Evolutionary conservation across 2,888 invertebrate species (phyloP), one percentile per base, ranked within the genome.

Genomic region (Scaptomyza cyrtandrae): DNA sequence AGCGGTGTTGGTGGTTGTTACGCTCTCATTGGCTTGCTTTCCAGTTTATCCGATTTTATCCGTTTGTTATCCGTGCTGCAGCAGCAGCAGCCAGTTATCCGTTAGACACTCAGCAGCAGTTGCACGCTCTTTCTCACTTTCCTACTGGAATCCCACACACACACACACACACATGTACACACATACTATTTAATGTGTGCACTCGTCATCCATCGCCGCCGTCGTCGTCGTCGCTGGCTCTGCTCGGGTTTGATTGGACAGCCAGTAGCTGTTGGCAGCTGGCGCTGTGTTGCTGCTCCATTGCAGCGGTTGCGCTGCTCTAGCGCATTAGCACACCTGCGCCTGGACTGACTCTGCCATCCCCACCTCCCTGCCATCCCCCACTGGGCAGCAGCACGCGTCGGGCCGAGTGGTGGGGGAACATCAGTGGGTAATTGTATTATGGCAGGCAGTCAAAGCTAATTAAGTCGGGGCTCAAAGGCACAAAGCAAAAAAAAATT

Each of bases 41-140:
- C 79, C 73, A 75, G 72, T 71, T 78, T 84, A 82, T 84, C 86
- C 84, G 60, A 39, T 60, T 84, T 84, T 84, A 80, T 80, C 83
- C 79, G 60, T 49, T 39, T 9, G 37, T 45, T 75, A 77, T 73
- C 73, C 68, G 62, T 41, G 19, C 19, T 41, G 35, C 46, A 41
- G 31, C 48, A 11, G 48, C 45, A 41, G 14, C 29, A 13, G 37
- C 39, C 39, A 39, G 39, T 9, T 41, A 41, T 41, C 41, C 41
- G 41, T 1, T 16, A 41, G 41, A 41, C 41, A 41, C 16, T 41
- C 68, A 50, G 31, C 56, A 33, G 19, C 52, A 43, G 50, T 14
- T 10, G 35, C 71, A 55, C 60, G 71, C 75, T 67, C 49, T 67
- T 55, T 46, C 43, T 57, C 65, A 37, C 60, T 50, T 52, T 61